These are phyloP conservation scores for Paedocypris micromegethes DNA, from an alignment of 2,797 vertebrate species.

Conservation along the genomic window DNA sequence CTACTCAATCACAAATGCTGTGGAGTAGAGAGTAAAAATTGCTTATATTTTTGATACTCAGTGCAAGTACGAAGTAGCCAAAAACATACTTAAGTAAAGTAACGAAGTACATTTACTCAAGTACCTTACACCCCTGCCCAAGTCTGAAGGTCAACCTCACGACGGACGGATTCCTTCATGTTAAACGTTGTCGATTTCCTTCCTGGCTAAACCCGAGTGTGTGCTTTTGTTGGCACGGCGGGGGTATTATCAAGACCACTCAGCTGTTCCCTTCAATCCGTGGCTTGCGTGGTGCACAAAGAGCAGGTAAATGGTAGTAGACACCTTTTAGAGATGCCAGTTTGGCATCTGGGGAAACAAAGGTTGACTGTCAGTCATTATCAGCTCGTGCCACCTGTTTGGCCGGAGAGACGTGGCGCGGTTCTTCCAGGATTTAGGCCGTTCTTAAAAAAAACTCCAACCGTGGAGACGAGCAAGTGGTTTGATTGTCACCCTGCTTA, in stretches of 20 bases:
- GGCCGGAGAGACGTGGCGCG: slow-evolving; percentile 8
- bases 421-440: slow-evolving; percentile 24
- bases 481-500: slow-evolving; percentile 5
- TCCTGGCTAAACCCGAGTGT: slow-evolving; percentile 10
- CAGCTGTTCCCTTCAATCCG: slow-evolving; percentile 57
- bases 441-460: slow-evolving; percentile 14
- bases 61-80: too few species aligned
- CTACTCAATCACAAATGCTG: too few species aligned
- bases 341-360: slow-evolving; percentile 53
- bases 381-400: slow-evolving; percentile 46
- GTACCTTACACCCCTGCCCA: background rate
- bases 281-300: slow-evolving; percentile 57
- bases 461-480: slow-evolving; percentile 22
- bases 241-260: slow-evolving; percentile 56
- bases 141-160: slow-evolving; percentile 11
- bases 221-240: background rate
- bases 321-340: slow-evolving; percentile 59
- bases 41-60: too few species aligned
- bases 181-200: background rate
- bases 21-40: too few species aligned
- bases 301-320: slow-evolving; percentile 54
- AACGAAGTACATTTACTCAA: too few species aligned
- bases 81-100: too few species aligned
- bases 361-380: slow-evolving; percentile 37
- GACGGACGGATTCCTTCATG: background rate